Evolutionary conservation across 2,797 vertebrate species (phyloP), one percentile per base, ranked within the genome.

Genomic region (Anguilla pacifica): DNA sequence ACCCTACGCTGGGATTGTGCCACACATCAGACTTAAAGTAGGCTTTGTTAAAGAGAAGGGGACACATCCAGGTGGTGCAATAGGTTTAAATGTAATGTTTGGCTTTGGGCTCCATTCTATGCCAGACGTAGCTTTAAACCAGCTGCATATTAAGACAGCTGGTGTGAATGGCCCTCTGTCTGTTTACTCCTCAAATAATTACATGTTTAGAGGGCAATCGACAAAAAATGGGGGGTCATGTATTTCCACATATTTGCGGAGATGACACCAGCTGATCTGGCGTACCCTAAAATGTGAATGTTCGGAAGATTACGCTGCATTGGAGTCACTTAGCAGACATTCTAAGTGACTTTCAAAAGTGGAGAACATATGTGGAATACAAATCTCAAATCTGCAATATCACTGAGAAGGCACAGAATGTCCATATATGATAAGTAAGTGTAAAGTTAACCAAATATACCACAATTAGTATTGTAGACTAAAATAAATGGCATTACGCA

Each of bases 111-210:
- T 79, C 39, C 74, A 43, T 79, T 79, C 74, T 22, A 19, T 39
- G 39, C 43, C 74, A 79, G 74, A 43, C 74, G 39, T 79, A 6
- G 74, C 25, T 39, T 74, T 74, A 74, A 74, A 31, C 28, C 72
- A 74, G 72, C 72, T 31, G 72, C 28, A 31, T 43, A 39, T 39
- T 67, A 67, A 67, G 64, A 15, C 74, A 79, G 74, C 74, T 79
- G 74, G 74, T 79, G 74, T 39, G 31, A 79, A 43, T 39, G 74
- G 74, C 74, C 74, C 74, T 43, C 11, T 79, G 74, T 79, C 74
- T 49, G 79, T 49, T 82, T 49, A n/a, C 79, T 49, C 79, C 11
- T n/a, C 46, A 51, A 25, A 51, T 51, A 82, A 82, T 82, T 51
- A 49, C 43, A 82, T 51, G 46, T 49, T 82, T 49, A 49, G 46